These are phyloP conservation scores for Caiman crocodilus DNA, from an alignment of 2,797 vertebrate species.

Conservation along the genomic window DNA sequence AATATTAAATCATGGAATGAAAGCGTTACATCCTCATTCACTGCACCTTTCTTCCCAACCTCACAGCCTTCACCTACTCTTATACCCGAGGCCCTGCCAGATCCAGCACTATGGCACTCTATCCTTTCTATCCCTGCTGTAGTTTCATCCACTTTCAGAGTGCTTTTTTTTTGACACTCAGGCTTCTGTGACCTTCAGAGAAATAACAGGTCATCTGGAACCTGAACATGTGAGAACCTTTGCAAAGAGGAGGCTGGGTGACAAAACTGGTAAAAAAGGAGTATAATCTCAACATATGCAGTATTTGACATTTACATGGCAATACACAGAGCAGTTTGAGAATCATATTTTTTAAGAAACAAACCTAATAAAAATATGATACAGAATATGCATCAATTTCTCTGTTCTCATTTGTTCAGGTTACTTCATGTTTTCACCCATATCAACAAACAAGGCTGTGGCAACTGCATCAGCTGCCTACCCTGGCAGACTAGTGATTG, in stretches of 20 bases:
- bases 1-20: background rate
- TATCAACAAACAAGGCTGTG: background rate
- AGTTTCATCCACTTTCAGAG: conserved; percentile 1
- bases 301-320: background rate
- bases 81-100: background rate
- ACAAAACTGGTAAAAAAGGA: background rate
- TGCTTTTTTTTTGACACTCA: conserved; percentile 25
- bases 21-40: background rate
- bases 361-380: background rate
- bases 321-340: background rate
- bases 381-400: background rate
- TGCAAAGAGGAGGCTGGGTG: background rate
- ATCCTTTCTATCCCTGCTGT: background rate
- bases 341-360: background rate
- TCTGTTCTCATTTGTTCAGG: background rate
- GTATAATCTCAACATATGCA: background rate
- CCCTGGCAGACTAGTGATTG: background rate
- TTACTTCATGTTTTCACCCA: background rate
- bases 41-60: background rate
- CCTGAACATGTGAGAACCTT: background rate
- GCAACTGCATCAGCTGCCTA: background rate
- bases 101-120: background rate
- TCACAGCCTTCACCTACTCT: background rate
- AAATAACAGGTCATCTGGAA: conserved; percentile 25
- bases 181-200: conserved; percentile 25